Evolutionary conservation across 2,113 vertebrate genomes (phyloP).

Genomic region (Andinoacara biseriatus): DNA sequence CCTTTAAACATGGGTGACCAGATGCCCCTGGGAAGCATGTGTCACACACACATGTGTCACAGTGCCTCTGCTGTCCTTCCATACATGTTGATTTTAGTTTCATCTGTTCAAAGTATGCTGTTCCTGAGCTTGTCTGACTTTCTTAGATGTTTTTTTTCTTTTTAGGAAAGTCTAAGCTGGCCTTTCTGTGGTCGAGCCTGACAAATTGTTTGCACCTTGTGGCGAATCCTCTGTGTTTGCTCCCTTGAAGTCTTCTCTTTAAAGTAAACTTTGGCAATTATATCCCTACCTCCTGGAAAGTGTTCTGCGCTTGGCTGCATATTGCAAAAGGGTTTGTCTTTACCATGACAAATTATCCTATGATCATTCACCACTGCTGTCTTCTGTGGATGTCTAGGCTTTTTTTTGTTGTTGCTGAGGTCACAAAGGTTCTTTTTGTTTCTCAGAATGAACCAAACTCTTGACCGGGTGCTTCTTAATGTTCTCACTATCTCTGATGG

Average conservation of each 20-base stretch:
- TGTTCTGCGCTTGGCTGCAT: neutral
- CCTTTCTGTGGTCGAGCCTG: neutral
- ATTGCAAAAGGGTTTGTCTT: neutral
- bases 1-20: neutral
- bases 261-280: conserved; percentile 5
- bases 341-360: neutral
- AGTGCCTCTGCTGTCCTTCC: neutral
- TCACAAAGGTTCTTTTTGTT: neutral
- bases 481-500: neutral
- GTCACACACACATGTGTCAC: neutral
- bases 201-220: conserved; percentile 1
- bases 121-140: neutral
- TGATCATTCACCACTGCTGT: neutral
- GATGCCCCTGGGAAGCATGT: neutral
- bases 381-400: neutral
- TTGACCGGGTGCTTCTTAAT: neutral
- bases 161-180: neutral
- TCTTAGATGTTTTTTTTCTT: neutral
- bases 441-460: neutral
- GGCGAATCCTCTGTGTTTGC: conserved; percentile 1
- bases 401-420: neutral
- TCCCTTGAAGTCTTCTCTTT: neutral
- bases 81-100: neutral
- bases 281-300: neutral
- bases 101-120: neutral